Evolutionary conservation across 1,140 invertebrate genomes (phyloP).

Genomic region (Meteorus sp.): DNA sequence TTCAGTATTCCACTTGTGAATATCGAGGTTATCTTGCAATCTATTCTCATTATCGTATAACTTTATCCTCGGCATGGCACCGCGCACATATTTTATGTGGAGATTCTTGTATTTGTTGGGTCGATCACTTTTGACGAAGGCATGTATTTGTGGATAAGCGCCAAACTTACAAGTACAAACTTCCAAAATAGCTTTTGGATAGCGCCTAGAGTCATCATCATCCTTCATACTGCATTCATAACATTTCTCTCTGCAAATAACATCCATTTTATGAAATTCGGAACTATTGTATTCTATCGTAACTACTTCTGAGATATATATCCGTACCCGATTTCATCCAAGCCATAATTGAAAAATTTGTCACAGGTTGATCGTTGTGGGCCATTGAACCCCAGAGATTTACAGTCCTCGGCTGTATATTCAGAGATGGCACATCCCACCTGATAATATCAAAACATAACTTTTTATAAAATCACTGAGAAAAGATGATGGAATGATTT

Average conservation of each 20-base stretch:
- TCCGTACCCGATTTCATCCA: neutral
- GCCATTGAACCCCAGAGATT: conserved; percentile 82
- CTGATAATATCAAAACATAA: conserved; percentile 8
- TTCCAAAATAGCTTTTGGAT: conserved; percentile 85
- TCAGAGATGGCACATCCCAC: conserved; percentile 48
- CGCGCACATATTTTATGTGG: conserved; percentile 85
- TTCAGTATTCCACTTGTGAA: conserved; percentile 97
- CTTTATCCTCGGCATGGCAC: conserved; percentile 90
- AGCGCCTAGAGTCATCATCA: conserved; percentile 74
- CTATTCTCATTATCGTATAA: conserved; percentile 81
- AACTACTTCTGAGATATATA: neutral
- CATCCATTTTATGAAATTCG: neutral
- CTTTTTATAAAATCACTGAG: no score
- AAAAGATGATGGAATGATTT: no score
- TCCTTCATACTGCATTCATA: conserved; percentile 70
- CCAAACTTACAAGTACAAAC: conserved; percentile 96
- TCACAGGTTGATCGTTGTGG: conserved; percentile 88
- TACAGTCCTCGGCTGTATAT: conserved; percentile 81
- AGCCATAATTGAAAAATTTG: conserved; percentile 72
- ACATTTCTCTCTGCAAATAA: conserved; percentile 68
- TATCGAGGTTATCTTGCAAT: conserved; percentile 83
- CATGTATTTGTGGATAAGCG: conserved; percentile 94
- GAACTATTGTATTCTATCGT: no score
- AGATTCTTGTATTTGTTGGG: conserved; percentile 86
- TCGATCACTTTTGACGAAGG: conserved; percentile 88